phyloP scores from a whole-genome alignment of 2,113 vertebrate species.

The Anguilla rostrata region DNA sequence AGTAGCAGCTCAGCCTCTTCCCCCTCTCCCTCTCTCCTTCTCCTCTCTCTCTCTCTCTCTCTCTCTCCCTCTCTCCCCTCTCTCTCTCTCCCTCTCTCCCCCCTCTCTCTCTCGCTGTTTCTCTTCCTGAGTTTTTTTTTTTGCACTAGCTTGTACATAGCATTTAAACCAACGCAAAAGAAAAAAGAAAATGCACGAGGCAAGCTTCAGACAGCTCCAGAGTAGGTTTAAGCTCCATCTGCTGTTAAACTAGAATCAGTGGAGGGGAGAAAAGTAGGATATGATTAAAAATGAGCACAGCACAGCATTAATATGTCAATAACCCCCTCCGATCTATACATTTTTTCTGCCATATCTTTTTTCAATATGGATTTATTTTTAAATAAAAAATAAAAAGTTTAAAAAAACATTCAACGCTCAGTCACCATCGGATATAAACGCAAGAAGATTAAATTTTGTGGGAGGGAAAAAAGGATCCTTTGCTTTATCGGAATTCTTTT shows the following conservation, averaged over 20 bases:
- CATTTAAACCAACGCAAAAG: constrained; percentile 46
- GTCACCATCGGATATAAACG: constrained; percentile 21
- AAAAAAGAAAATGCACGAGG: constrained; percentile 41
- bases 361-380: neutral
- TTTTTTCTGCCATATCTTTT: constrained; percentile 8
- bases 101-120: constrained; percentile 44
- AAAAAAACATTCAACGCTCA: neutral
- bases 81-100: neutral
- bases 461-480: constrained; percentile 42
- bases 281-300: constrained; percentile 25
- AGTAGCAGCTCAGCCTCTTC: constrained; percentile 37
- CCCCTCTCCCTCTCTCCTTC: constrained; percentile 55
- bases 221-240: constrained; percentile 27
- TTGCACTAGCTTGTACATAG: constrained; percentile 57
- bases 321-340: constrained; percentile 32
- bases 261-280: neutral
- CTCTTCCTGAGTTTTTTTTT: constrained; percentile 38
- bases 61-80: constrained; percentile 22
- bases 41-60: constrained; percentile 29
- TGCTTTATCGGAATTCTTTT: constrained; percentile 47
- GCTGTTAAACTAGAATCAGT: constrained; percentile 12
- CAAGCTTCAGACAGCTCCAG: constrained; percentile 39
- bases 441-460: neutral
- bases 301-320: constrained; percentile 34
- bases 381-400: no score